These are phyloP conservation scores for Idaea dimidiata DNA, from an alignment of 2,888 invertebrate species.

Conservation along the genomic window DNA sequence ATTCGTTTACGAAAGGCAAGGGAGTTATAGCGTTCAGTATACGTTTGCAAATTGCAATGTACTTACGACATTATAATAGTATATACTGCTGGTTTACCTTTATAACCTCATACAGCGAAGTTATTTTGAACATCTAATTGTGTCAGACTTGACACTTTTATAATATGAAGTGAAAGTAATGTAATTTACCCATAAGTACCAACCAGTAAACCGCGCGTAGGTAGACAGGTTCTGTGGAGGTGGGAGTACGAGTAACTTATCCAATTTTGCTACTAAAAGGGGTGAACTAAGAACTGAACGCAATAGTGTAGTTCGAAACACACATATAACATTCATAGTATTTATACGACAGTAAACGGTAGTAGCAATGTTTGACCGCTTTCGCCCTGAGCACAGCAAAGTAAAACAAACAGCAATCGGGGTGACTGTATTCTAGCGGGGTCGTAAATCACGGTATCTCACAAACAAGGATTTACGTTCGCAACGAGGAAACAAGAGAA, in stretches of 20 bases:
- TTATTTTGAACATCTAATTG: not conserved
- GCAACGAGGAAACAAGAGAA: conserved; percentile 8
- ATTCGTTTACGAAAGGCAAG: conserved; percentile 20
- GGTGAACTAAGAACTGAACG: not conserved
- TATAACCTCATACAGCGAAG: not conserved
- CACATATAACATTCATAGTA: not conserved
- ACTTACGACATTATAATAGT: not conserved
- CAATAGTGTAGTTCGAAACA: not conserved
- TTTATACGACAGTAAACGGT: not conserved
- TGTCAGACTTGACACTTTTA: not conserved
- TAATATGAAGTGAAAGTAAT: not conserved
- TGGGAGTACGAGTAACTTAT: not conserved
- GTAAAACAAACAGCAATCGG: conserved; percentile 30
- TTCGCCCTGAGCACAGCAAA: conserved; percentile 11
- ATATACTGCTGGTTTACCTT: not conserved
- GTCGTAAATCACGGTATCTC: conserved; percentile 15
- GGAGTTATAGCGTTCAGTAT: not conserved
- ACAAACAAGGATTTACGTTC: conserved; percentile 26
- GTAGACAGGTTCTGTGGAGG: not conserved
- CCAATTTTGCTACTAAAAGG: not conserved
- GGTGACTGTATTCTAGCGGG: conserved; percentile 20
- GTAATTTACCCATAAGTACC: not conserved
- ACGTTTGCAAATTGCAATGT: not conserved
- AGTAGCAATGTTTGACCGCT: not conserved
- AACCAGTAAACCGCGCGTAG: not conserved